These are phyloP conservation scores for Xenentodon cancila DNA, from an alignment of 2,797 vertebrate genomes.

Conservation along the genomic window DNA sequence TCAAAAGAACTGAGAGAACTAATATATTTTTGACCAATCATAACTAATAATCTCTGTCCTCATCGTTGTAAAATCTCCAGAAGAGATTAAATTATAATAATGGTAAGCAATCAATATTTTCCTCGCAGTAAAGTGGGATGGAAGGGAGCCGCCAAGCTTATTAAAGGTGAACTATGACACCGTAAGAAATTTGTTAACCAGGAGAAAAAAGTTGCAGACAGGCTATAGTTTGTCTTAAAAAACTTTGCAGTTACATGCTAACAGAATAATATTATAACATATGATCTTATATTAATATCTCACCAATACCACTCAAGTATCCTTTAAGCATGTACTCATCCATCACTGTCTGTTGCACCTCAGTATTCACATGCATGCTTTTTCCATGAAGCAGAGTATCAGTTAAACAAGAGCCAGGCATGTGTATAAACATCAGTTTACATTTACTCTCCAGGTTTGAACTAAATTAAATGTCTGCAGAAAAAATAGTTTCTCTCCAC, in stretches of 20 bases:
- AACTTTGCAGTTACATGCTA: background rate
- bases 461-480: background rate
- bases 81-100: no score
- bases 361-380: constrained; percentile 32
- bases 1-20: constrained; percentile 8
- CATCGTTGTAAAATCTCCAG: background rate
- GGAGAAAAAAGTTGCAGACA: background rate
- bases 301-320: background rate
- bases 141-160: background rate
- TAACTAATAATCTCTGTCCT: background rate
- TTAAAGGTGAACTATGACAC: background rate
- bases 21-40: constrained; percentile 6
- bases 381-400: background rate
- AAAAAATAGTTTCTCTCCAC: no score
- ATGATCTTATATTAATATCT: constrained; percentile 9
- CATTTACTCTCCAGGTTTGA: background rate
- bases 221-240: no score
- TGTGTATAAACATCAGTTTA: constrained; percentile 12
- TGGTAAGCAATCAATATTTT: background rate
- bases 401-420: background rate
- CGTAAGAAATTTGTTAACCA: background rate
- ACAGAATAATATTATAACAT: constrained; percentile 9
- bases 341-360: constrained; percentile 7
- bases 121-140: background rate
- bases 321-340: constrained; percentile 27